Evolutionary conservation across 2,888 invertebrate species (phyloP), one percentile per base, ranked within the genome.

Genomic region (Aphidius colemani): DNA sequence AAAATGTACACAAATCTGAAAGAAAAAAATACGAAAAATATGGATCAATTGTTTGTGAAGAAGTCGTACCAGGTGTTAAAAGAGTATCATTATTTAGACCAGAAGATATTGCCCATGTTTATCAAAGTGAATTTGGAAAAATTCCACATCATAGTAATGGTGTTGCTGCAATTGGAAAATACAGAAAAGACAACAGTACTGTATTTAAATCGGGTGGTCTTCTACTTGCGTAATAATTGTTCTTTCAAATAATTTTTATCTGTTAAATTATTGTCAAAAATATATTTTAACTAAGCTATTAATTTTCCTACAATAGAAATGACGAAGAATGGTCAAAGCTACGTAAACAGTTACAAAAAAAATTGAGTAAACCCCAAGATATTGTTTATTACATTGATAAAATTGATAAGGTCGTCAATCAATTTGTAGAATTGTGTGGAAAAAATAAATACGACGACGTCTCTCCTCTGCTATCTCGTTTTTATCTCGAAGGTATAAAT

Each of bases 11-110:
- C 74, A 83, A 86, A 69, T 90, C 88, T 70, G 91, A 92, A 0
- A 84, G 86, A 70, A 84, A 88, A 69, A 94, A 94, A 78, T 89
- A 90, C 74, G 81, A 86, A 30, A 85, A 88, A 63, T 96, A 90
- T 80, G 97, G 97, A 0, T 85, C 88, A 3, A 84, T 96, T 11
- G 93, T 95, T 6, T 87, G 89, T 18, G 96, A 97, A 82, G 86
- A 88, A 65, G 88, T 93, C 67, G 84, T 88, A 46, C 92, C 93
- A 0, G 90, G 90, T 1, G 87, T 90, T 6, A 87, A 88, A 61
- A 78, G 94, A 8, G 86, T 97, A 0, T 94, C 93, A 86, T 83
- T 96, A 1, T 94, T 88, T 78, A 89, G 92, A 73, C 95, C 96
- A 1, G 89, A 90, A 13, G 91, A 95, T 74, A 92, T 96, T 64